Evolutionary conservation across 2,888 invertebrate species (phyloP).

Genomic region (Ischnura elegans): DNA sequence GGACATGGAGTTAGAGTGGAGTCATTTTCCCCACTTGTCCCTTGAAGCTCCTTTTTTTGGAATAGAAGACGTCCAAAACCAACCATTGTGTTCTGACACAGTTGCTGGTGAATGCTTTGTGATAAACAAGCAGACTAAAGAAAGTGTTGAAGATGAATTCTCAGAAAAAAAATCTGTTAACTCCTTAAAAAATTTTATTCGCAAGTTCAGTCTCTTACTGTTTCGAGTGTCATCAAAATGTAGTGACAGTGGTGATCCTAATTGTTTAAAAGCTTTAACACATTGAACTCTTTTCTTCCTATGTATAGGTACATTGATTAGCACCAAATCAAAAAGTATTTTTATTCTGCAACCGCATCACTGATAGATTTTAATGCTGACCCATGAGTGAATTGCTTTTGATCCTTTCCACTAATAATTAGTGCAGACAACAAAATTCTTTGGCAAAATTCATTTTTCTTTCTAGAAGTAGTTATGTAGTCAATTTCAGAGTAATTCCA

Average conservation of each 20-base stretch:
- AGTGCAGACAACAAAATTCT: too few relatives aligned
- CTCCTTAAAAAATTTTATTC: background rate
- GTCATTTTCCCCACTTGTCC: constrained; percentile 46
- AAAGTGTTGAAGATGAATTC: background rate
- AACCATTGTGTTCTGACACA: background rate
- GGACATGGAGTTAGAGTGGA: background rate
- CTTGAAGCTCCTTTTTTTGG: background rate
- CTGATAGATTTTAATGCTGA: too few relatives aligned
- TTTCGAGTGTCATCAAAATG: background rate
- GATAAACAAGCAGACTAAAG: background rate
- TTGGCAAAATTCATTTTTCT: too few relatives aligned
- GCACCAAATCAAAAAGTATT: too few relatives aligned
- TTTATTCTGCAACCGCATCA: too few relatives aligned
- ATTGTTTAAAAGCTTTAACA: background rate
- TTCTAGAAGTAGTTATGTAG: too few relatives aligned
- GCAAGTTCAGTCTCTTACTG: constrained; percentile 9
- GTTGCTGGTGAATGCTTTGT: background rate
- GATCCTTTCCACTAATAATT: too few relatives aligned
- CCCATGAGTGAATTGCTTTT: too few relatives aligned
- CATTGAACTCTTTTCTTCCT: too few relatives aligned
- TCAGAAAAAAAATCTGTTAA: background rate
- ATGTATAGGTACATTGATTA: too few relatives aligned
- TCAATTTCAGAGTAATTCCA: too few relatives aligned
- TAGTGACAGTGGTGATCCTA: background rate
- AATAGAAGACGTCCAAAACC: background rate